phyloP scores from a whole-genome alignment of 2,888 invertebrate species.

The Allophyes oxyacanthae region DNA sequence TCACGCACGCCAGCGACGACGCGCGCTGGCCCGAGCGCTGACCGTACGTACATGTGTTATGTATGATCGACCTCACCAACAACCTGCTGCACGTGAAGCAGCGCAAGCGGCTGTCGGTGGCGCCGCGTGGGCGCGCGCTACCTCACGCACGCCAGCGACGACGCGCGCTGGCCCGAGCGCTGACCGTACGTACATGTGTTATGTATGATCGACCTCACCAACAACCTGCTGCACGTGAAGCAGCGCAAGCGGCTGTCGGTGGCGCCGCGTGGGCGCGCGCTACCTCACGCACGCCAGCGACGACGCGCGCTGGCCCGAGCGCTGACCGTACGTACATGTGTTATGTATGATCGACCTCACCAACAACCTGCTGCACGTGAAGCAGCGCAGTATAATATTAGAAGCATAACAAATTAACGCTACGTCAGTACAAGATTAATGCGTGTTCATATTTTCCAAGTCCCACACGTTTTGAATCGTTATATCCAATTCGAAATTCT shows the following conservation, averaged over 20 bases:
- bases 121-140: conserved; percentile 98
- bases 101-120: conserved; percentile 96
- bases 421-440: too few species aligned
- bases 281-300: conserved; percentile 96
- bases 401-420: too few species aligned
- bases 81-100: conserved; percentile 99
- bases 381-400: too few species aligned
- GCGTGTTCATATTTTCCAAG: too few species aligned
- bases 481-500: too few species aligned
- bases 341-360: conserved; percentile 99
- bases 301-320: conserved; percentile 68
- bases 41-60: too few species aligned
- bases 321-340: not conserved
- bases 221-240: conserved; percentile 98
- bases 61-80: conserved; percentile 99
- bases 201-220: conserved; percentile 99
- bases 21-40: conserved; percentile 59
- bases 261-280: conserved; percentile 97
- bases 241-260: conserved; percentile 98
- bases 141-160: conserved; percentile 94
- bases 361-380: conserved; percentile 98
- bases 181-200: too few species aligned
- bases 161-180: conserved; percentile 64
- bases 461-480: too few species aligned
- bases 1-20: conserved; percentile 83